Evolutionary conservation across 2,113 vertebrate genomes (phyloP).

Genomic region (Hyperoodon ampullatus): DNA sequence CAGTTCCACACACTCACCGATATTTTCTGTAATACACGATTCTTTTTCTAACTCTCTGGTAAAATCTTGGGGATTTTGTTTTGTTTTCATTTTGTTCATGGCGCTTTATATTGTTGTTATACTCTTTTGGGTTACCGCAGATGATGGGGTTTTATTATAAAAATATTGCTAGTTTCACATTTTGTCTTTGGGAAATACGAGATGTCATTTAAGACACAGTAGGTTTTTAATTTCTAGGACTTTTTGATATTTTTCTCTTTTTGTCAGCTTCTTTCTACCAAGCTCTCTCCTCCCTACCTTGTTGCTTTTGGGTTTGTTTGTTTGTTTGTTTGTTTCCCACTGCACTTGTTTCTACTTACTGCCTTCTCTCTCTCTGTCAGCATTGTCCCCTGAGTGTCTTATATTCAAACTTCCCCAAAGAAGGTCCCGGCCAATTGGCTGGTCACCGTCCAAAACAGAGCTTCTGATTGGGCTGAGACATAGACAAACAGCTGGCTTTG

Average conservation of each 20-base stretch:
- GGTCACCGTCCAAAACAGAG: not conserved
- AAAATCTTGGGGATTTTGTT: not conserved
- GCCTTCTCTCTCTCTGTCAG: not conserved
- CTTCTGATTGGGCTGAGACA: not conserved
- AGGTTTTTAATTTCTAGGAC: not conserved
- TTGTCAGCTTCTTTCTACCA: not conserved
- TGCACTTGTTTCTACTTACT: not conserved
- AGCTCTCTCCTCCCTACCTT: not conserved
- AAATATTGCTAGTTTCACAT: not conserved
- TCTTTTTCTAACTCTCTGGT: not conserved
- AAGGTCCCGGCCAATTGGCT: not conserved
- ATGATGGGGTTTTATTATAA: not conserved
- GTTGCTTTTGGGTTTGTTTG: not conserved
- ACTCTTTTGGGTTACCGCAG: not conserved
- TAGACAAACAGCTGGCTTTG: not conserved
- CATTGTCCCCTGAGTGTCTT: not conserved
- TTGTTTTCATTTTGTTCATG: not conserved
- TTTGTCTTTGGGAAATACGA: not conserved
- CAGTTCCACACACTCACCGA: not conserved
- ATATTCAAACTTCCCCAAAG: not conserved
- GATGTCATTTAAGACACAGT: not conserved
- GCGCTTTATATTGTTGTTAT: rapidly evolving
- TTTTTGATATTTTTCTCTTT: not conserved
- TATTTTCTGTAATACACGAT: rapidly evolving
- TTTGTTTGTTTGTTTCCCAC: not conserved